These are phyloP conservation scores for Calliphora vicina DNA, from an alignment of 1,140 invertebrate species.

Conservation along the genomic window DNA sequence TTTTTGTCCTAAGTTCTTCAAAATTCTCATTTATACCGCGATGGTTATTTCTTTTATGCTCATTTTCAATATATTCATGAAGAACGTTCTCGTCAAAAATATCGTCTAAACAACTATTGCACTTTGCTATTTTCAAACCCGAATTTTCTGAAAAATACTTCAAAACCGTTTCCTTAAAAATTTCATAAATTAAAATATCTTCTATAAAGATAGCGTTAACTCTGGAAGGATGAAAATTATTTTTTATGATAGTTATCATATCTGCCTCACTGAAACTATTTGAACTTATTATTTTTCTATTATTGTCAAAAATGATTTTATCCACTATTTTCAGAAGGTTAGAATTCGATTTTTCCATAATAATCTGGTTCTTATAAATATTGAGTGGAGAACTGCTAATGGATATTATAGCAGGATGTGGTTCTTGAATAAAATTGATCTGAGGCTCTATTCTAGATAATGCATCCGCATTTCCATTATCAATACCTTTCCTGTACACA, in stretches of 20 bases:
- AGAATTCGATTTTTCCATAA: not conserved
- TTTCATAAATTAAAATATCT: not conserved
- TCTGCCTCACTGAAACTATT: too few relatives aligned
- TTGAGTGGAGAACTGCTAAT: not conserved
- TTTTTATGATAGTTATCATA: not conserved
- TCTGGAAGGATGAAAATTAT: not conserved
- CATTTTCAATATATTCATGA: not conserved
- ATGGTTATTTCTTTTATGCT: slow-evolving; percentile 28
- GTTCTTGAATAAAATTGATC: too few relatives aligned
- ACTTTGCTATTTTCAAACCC: not conserved
- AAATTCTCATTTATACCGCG: slow-evolving; percentile 20
- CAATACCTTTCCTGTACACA: not conserved
- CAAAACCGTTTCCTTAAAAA: not conserved
- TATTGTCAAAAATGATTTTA: not conserved
- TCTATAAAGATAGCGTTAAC: not conserved
- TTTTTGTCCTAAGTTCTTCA: not conserved
- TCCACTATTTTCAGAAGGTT: not conserved
- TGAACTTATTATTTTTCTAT: not conserved
- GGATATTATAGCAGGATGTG: too few relatives aligned
- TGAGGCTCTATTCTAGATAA: not conserved
- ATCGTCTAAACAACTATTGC: too few relatives aligned
- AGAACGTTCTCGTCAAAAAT: not conserved
- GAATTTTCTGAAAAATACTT: not conserved
- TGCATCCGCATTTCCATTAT: slow-evolving; percentile 18
- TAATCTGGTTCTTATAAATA: not conserved